Conservation (phyloP, 2,113 vertebrate genomes). For the Pangasianodon hypophthalmus region DNA sequence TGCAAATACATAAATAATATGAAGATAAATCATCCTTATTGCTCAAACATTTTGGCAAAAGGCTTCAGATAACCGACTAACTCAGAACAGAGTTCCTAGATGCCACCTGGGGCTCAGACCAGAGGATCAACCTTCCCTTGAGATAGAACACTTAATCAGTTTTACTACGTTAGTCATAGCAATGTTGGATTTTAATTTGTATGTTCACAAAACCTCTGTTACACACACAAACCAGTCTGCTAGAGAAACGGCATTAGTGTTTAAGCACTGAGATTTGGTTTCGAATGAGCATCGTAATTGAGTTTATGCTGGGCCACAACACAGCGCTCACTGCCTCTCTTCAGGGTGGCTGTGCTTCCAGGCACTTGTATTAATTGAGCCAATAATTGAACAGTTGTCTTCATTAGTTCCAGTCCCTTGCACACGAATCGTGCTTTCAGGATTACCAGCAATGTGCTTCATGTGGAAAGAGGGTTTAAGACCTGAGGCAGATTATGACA, state of each 20-base stretch:
- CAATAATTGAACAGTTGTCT: slow-evolving; percentile 82
- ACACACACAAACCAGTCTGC: slow-evolving; percentile 55
- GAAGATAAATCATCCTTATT: slow-evolving; percentile 64
- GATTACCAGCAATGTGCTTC: slow-evolving; percentile 69
- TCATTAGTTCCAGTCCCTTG: slow-evolving; percentile 78
- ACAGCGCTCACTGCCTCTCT: slow-evolving; percentile 59
- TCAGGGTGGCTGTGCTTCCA: slow-evolving; percentile 68
- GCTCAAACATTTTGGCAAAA: slow-evolving; percentile 49
- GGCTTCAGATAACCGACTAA: slow-evolving; percentile 42
- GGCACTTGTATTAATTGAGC: slow-evolving; percentile 77
- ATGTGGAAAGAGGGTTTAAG: slow-evolving; percentile 54
- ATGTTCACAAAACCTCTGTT: slow-evolving; percentile 52
- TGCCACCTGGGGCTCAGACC: neutral
- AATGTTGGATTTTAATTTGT: slow-evolving; percentile 29
- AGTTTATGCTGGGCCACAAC: slow-evolving; percentile 66
- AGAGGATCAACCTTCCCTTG: slow-evolving; percentile 56
- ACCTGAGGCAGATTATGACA: slow-evolving; percentile 51
- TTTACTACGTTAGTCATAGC: slow-evolving; percentile 38
- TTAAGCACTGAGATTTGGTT: slow-evolving; percentile 63
- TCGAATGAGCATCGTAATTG: slow-evolving; percentile 56
- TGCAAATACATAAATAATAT: slow-evolving; percentile 59
- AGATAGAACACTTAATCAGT: slow-evolving; percentile 52
- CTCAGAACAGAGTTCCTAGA: slow-evolving; percentile 45
- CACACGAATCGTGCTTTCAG: slow-evolving; percentile 65
- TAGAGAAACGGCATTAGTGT: slow-evolving; percentile 61